These are phyloP conservation scores for Macaria notata DNA, from an alignment of 2,888 invertebrate genomes.

Conservation along the genomic window DNA sequence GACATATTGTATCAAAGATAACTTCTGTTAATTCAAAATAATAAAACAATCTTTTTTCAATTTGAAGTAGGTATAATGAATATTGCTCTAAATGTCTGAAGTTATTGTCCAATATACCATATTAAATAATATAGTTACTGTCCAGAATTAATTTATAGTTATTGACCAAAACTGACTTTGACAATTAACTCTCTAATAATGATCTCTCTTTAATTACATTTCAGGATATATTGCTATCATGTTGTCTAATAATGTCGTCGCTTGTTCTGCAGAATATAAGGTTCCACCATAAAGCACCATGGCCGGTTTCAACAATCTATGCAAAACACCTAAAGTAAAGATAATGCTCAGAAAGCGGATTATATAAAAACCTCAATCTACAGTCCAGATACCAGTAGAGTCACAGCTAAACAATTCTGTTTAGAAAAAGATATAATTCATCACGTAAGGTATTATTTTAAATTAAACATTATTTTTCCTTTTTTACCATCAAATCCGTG, in stretches of 20 bases:
- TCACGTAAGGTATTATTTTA: conserved; percentile 30
- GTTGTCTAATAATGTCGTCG: conserved; percentile 49
- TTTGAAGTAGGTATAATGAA: too few relatives aligned
- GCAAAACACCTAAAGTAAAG: conserved; percentile 19
- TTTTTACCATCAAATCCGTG: conserved; percentile 1
- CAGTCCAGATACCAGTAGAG: conserved; percentile 15
- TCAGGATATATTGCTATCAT: conserved; percentile 50
- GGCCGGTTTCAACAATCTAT: conserved; percentile 30
- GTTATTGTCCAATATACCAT: too few relatives aligned
- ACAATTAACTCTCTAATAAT: conserved; percentile 26
- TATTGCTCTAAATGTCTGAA: too few relatives aligned
- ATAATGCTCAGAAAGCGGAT: conserved; percentile 17
- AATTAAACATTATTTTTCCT: conserved; percentile 11
- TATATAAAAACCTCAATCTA: conserved; percentile 11
- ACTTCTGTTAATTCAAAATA: too few relatives aligned
- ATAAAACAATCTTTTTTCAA: too few relatives aligned
- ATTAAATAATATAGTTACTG: too few relatives aligned
- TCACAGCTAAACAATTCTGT: conserved; percentile 17
- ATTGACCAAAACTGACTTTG: too few relatives aligned
- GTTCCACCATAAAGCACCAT: conserved; percentile 39
- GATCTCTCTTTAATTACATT: conserved; percentile 46
- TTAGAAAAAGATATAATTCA: conserved; percentile 21
- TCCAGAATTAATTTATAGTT: too few relatives aligned
- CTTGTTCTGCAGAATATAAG: conserved; percentile 62
- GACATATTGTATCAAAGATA: too few relatives aligned